Base-by-base conservation (phyloP, 1,140 invertebrate species). In the Leptoteleia sp. region DNA sequence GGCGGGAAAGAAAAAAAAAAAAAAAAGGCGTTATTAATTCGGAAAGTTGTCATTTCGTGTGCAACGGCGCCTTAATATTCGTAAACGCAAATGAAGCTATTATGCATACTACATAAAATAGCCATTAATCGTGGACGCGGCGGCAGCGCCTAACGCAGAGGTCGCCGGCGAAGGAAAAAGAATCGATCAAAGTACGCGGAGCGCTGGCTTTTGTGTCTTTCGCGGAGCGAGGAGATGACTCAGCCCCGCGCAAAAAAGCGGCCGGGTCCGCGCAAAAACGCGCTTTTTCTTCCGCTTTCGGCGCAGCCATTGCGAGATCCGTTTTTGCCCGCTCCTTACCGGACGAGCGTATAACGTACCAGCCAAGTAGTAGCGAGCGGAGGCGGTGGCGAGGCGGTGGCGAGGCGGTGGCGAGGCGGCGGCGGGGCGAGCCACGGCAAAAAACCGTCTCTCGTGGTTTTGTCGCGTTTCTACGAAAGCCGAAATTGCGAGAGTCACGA, bases 271-370 rank as follows among this genome's bases (percentile, higher is more conserved):
- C 3, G 78, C 81, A 87, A 87, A 86, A 86, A 85, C 77, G 19
- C 70, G 76, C 61, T 83, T 85, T 86, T 85, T 85, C 85, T 84
- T 85, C 72, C 70, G 79, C 71, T 78, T 75, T 78, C 82, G 76
- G 81, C 72, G 81, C 81, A 82, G 83, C 81, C 70, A 72, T 81
- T 73, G 78, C 77, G 77, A 79, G 77, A 68, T 16, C 50, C 43
- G 77, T 79, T 79, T 79, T 79, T 79, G 77, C 77, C 40, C 52
- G 50, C 52, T 75, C 76, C 76, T 79, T 75, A 79, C 76, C 76
- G 64, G 76, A 70, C 76, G 76, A 75, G 70, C 77, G 52, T 68
- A 79, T 75, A 75, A 67, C 77, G 70, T 75, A 55, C 38, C n/a
- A n/a, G 55, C 22, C 76, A 68, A 59, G n/a, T n/a, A 75, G 76